Evolutionary conservation across 2,888 invertebrate genomes (phyloP).

Genomic region (Hylaea fasciaria): DNA sequence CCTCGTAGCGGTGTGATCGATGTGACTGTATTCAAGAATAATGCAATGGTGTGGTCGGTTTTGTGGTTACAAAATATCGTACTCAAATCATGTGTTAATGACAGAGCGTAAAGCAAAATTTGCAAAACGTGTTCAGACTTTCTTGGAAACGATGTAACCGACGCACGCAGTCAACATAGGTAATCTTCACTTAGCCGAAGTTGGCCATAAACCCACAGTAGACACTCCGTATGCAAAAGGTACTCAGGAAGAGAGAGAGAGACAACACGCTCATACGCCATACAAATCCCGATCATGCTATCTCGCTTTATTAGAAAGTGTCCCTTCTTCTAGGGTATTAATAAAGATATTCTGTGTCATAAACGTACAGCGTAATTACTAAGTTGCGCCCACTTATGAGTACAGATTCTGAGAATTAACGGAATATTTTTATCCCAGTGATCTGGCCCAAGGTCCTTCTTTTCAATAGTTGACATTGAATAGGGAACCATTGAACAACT

Average conservation of each 20-base stretch:
- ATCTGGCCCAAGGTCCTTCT: neutral
- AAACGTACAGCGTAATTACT: slow-evolving; percentile 45
- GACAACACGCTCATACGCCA: too few relatives aligned
- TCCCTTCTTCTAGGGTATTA: too few relatives aligned
- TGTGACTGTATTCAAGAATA: slow-evolving; percentile 59
- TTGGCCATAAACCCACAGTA: slow-evolving; percentile 42
- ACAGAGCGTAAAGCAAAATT: neutral
- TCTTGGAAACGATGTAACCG: slow-evolving; percentile 65
- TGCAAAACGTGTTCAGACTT: slow-evolving; percentile 5
- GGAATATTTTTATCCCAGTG: neutral
- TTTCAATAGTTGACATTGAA: neutral
- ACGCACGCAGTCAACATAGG: slow-evolving; percentile 60
- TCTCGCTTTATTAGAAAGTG: too few relatives aligned
- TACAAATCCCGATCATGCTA: too few relatives aligned
- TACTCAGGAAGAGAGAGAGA: too few relatives aligned
- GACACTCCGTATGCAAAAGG: too few relatives aligned
- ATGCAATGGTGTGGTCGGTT: slow-evolving; percentile 31
- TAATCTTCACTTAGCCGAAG: slow-evolving; percentile 63
- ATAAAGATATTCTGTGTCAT: too few relatives aligned
- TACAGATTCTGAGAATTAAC: slow-evolving; percentile 17
- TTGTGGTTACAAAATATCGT: neutral
- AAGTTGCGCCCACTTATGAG: slow-evolving; percentile 33
- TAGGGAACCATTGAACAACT: neutral
- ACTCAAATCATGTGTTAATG: too few relatives aligned
- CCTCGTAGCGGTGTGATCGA: slow-evolving; percentile 39